A percentile compares a stretch with the other conserved stretches of the same genome.
Evolutionary conservation across 2,113 vertebrate genomes (phyloP).

Genomic region (Epinephelus cyanopodus): DNA sequence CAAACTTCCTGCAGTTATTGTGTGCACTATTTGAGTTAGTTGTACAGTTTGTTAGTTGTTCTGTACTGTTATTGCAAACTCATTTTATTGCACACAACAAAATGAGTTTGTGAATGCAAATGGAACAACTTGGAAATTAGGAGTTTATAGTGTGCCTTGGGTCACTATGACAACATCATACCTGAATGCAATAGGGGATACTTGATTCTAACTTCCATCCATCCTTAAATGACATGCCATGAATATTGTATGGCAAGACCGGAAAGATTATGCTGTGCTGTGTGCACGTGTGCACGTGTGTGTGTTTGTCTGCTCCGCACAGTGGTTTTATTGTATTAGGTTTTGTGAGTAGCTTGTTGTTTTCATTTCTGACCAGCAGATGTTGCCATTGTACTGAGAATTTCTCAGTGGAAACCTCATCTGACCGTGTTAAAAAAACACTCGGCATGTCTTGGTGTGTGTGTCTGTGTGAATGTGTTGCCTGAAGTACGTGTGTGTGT

Average conservation of each 20-base stretch:
- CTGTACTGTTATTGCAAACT: no score
- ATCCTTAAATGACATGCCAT: no score
- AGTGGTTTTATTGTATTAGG: neutral
- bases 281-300: no score
- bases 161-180: neutral
- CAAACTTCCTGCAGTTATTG: no score
- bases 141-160: neutral
- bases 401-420: neutral
- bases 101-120: no score
- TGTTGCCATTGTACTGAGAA: constrained; percentile 25
- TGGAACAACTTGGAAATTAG: neutral
- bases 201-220: no score
- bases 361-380: constrained; percentile 56
- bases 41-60: no score
- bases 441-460: neutral
- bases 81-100: no score
- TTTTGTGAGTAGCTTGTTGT: constrained; percentile 12
- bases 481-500: no score
- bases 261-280: no score
- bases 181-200: neutral
- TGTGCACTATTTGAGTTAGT: no score
- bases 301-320: neutral
- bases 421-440: neutral
- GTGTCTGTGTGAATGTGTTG: neutral
- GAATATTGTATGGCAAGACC: no score